Evolutionary conservation across 2,888 invertebrate genomes (phyloP).

Genomic region (Hemaris fuciformis): DNA sequence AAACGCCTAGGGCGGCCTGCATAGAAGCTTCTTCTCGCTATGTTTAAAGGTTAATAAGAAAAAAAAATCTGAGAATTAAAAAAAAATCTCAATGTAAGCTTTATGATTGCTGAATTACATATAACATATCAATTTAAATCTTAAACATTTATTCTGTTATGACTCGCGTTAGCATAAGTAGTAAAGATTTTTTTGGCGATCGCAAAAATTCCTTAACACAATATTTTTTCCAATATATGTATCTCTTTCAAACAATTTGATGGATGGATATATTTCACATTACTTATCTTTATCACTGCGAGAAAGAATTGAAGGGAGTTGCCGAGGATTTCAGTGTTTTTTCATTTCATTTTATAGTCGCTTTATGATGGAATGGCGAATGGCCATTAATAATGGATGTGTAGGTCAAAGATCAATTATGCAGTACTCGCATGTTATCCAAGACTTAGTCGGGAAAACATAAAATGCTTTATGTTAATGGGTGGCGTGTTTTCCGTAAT

Average conservation of each 20-base stretch:
- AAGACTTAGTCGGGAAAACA: background rate
- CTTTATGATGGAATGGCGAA: background rate
- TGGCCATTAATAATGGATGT: background rate
- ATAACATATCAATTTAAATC: background rate
- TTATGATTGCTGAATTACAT: background rate
- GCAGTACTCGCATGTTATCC: background rate
- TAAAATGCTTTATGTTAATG: background rate
- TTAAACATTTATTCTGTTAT: background rate
- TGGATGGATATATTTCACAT: conserved; percentile 8
- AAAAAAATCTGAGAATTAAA: no score
- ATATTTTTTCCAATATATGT: conserved; percentile 5
- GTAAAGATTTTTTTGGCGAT: background rate
- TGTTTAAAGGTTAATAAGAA: no score
- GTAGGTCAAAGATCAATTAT: background rate
- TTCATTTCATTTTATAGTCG: background rate
- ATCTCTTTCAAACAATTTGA: conserved; percentile 7
- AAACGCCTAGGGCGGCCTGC: no score
- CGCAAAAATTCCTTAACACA: background rate
- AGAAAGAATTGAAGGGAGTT: background rate
- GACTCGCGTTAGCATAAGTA: background rate
- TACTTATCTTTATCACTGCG: background rate
- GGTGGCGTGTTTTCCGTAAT: background rate
- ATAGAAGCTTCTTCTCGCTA: no score
- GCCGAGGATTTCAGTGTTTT: background rate
- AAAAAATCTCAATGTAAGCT: no score